Base-by-base conservation (phyloP, 2,888 invertebrate genomes). In the Pollenia angustigena region DNA sequence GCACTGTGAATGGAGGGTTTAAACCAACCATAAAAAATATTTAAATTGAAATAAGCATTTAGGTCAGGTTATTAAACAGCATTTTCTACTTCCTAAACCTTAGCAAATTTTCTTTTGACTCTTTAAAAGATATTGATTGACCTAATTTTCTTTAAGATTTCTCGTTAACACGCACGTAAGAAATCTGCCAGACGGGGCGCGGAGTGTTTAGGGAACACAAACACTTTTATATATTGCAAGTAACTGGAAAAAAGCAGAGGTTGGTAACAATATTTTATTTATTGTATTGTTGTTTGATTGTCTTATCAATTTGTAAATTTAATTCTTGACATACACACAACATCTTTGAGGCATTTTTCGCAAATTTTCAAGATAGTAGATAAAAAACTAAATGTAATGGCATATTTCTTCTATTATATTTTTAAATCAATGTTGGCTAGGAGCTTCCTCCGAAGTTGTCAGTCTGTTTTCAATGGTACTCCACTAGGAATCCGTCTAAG, bases 121-220 rank as follows among this genome's bases (percentile, higher is more conserved):
- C n/a, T 64, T 50, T 60, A 72, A 40, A 60, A 14, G 8, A 40
- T 68, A 68, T 78, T 78, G 58, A 68, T 68, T 78, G 58, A 68
- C 78, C 78, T 6, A 46, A 54, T 48, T 76, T 66, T 66, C 18
- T n/a, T 9, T 10, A 54, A 16, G n/a, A 56, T 78, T 68, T 56
- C 18, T 40, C 46, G 18, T 48, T 56, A 42, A 68, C 68, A 56
- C 40, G 58, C 68, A 50, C 8, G 11, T 18, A 12, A 23, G 54
- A 12, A 32, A 9, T 23, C 46, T n/a, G 10, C 11, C 32, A n/a
- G 32, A 42, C 16, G 46, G 18, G 18, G 6, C 7, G 7, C 18
- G 75, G 52, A 62, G 52, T 75, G 64, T 18, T 54, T 16, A 32
- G 11, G 7, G 2, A 50, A 40, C 14, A 64, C 4, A 16, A 3